A percentile compares a stretch with the other conserved stretches of the same genome.
phyloP scores from a whole-genome alignment of 2,888 invertebrate species.

The Epirrhoe tristata region DNA sequence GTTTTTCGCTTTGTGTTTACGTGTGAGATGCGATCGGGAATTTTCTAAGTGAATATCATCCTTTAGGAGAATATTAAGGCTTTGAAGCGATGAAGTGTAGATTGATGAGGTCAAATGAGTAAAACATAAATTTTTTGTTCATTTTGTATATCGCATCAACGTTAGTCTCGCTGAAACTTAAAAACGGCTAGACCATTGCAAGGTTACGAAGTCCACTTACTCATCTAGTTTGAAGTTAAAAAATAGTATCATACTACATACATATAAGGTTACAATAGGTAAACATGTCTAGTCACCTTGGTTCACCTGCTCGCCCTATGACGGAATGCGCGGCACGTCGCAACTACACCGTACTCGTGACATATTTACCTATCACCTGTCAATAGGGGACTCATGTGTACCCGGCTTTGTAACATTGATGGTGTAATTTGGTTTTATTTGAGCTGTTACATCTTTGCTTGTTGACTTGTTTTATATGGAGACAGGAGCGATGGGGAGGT shows the following conservation, averaged over 20 bases:
- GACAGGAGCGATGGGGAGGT: too few species aligned
- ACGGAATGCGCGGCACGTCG: slow-evolving; percentile 26
- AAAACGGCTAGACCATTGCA: too few species aligned
- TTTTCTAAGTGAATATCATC: slow-evolving; percentile 8
- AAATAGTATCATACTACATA: not conserved
- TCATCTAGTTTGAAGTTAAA: too few species aligned
- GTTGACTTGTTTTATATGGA: too few species aligned
- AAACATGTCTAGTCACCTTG: slow-evolving; percentile 8
- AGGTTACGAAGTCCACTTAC: too few species aligned
- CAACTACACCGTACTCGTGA: slow-evolving; percentile 35
- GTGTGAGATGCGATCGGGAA: slow-evolving; percentile 33
- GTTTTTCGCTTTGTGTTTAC: slow-evolving; percentile 45
- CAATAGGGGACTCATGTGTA: slow-evolving; percentile 36
- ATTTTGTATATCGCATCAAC: not conserved
- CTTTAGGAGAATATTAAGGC: not conserved
- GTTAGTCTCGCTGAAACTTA: too few species aligned
- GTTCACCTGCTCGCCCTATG: slow-evolving; percentile 17
- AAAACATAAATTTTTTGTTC: not conserved
- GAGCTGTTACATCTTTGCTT: slow-evolving; percentile 17
- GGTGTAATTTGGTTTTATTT: slow-evolving; percentile 30
- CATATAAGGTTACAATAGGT: not conserved
- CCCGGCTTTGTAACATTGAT: slow-evolving; percentile 29
- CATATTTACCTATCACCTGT: slow-evolving; percentile 55
- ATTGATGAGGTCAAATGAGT: not conserved
- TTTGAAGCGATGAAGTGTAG: not conserved